Percentiles rank a stretch among this genome's conserved stretches.
phyloP scores from a whole-genome alignment of 2,888 invertebrate species.

The Phlogophora meticulosa region DNA sequence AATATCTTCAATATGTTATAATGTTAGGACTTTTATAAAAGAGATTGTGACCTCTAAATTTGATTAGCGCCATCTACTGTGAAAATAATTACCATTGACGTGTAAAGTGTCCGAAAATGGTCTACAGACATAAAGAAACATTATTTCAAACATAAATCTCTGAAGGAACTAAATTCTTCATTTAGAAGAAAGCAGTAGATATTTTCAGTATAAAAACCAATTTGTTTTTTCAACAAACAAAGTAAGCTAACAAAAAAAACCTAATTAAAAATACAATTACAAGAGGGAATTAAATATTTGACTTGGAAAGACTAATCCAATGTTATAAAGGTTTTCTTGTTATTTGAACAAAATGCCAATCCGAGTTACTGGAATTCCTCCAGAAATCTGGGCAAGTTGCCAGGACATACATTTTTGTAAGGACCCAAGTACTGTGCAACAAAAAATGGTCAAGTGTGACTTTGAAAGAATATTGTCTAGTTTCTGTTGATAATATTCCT shows the following conservation, averaged over 20 bases:
- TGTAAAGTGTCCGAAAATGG: too few species aligned
- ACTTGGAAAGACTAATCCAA: constrained; percentile 26
- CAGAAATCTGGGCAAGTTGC: constrained; percentile 54
- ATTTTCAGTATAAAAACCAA: not conserved
- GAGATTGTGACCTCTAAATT: too few species aligned
- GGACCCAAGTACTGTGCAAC: constrained; percentile 14
- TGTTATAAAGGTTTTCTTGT: constrained; percentile 38
- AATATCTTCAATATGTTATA: too few species aligned
- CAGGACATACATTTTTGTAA: constrained; percentile 55
- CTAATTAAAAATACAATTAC: constrained; percentile 30
- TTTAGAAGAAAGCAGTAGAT: not conserved
- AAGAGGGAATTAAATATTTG: constrained; percentile 41
- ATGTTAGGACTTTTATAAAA: too few species aligned
- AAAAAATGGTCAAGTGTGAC: constrained; percentile 57
- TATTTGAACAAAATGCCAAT: constrained; percentile 58
- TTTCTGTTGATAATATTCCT: constrained; percentile 9
- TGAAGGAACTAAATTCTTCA: not conserved
- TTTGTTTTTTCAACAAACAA: constrained; percentile 8
- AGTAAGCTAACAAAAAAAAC: constrained; percentile 4
- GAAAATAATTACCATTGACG: too few species aligned
- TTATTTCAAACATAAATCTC: too few species aligned
- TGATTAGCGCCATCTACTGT: too few species aligned
- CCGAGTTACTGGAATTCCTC: constrained; percentile 45
- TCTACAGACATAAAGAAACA: too few species aligned
- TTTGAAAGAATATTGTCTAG: constrained; percentile 19